Conservation (phyloP, 2,888 invertebrate species). For the Chaitophorus viminalis region DNA sequence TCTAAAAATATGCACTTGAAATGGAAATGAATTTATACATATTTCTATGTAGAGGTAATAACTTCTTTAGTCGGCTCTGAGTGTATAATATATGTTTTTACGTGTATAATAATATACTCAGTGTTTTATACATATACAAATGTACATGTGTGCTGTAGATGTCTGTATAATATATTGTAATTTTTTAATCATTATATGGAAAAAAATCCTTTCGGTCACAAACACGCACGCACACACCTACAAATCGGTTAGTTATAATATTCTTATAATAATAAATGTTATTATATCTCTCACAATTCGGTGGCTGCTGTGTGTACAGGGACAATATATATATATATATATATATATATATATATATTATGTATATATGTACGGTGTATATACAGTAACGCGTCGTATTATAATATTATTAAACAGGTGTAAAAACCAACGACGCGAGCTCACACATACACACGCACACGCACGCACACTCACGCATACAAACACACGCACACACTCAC, state of each 20-base stretch:
- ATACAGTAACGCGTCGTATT: neutral
- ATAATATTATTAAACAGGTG: neutral
- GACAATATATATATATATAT: too few relatives aligned
- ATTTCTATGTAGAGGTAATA: too few relatives aligned
- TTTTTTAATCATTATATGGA: constrained; percentile 2
- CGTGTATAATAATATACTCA: too few relatives aligned
- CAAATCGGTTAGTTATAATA: neutral
- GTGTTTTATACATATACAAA: neutral
- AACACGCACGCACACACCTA: neutral
- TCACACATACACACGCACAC: neutral
- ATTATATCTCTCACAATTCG: neutral
- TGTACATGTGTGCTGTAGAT: neutral
- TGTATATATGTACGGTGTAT: too few relatives aligned
- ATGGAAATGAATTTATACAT: too few relatives aligned
- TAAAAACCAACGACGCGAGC: neutral
- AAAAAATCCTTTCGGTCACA: neutral
- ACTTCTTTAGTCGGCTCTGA: neutral
- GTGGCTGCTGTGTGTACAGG: neutral
- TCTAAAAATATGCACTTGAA: too few relatives aligned
- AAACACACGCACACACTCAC: neutral
- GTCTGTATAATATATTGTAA: neutral
- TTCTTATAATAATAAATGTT: neutral
- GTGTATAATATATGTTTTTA: neutral
- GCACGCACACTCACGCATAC: neutral
- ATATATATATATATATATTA: too few relatives aligned